Conservation (phyloP, 2,888 invertebrate species). For the Phortica okadai region DNA sequence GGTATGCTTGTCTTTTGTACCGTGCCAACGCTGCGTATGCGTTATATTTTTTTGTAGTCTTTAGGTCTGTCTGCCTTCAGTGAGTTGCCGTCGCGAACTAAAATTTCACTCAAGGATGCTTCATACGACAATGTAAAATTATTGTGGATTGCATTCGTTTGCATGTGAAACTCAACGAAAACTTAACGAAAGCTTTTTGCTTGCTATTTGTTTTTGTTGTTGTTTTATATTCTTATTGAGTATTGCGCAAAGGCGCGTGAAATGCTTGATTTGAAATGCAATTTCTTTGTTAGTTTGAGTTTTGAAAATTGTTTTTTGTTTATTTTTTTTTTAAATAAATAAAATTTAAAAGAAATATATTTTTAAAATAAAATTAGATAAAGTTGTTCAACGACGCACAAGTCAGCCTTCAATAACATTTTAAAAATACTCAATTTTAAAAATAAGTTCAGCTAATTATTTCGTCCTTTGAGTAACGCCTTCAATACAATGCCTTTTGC, state of each 20-base stretch:
- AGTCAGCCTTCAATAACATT: no score
- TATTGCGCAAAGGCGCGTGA: no score
- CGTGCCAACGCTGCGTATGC: slow-evolving; percentile 27
- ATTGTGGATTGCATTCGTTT: neutral
- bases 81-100: slow-evolving; percentile 71
- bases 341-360: neutral
- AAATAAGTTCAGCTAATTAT: neutral
- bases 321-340: neutral
- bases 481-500: neutral
- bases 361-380: neutral
- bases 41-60: slow-evolving; percentile 47
- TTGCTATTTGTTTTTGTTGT: neutral
- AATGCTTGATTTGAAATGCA: no score
- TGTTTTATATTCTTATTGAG: neutral
- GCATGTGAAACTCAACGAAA: slow-evolving; percentile 1
- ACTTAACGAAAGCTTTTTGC: slow-evolving; percentile 5
- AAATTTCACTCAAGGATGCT: slow-evolving; percentile 16
- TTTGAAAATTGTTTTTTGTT: neutral
- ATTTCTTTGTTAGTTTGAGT: no score
- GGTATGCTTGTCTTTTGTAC: neutral
- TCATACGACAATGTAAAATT: neutral
- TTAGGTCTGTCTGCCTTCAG: slow-evolving; percentile 55
- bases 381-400: neutral
- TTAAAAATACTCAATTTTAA: neutral
- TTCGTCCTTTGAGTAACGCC: neutral